Conservation (phyloP, 1,140 invertebrate genomes). For the Bombyx mandarina region DNA sequence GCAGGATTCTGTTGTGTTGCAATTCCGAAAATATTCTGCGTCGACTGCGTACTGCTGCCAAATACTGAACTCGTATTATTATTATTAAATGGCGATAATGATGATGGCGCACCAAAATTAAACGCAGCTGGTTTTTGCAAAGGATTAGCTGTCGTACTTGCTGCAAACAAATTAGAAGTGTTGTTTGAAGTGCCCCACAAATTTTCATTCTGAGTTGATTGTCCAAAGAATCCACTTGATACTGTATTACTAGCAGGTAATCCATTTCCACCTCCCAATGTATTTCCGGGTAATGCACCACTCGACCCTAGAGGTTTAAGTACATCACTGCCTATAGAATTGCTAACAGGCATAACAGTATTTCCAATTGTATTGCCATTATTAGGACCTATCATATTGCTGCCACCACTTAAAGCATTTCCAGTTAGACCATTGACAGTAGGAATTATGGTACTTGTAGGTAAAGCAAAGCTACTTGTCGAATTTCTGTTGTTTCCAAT, state of each 20-base stretch:
- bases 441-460: background rate
- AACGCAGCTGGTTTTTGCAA: slow-evolving; percentile 22
- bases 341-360: too few relatives aligned
- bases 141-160: slow-evolving; percentile 17
- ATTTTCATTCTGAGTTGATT: slow-evolving; percentile 25
- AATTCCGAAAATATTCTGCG: slow-evolving; percentile 7
- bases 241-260: slow-evolving; percentile 10
- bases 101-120: slow-evolving; percentile 17
- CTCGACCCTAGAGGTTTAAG: background rate
- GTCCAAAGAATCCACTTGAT: slow-evolving; percentile 20
- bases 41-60: slow-evolving; percentile 6
- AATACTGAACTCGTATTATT: slow-evolving; percentile 9
- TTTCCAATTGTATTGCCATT: too few relatives aligned
- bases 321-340: too few relatives aligned
- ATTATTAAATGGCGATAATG: slow-evolving; percentile 5
- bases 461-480: slow-evolving; percentile 26
- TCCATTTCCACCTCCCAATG: slow-evolving; percentile 14
- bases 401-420: too few relatives aligned
- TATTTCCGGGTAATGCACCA: slow-evolving; percentile 10
- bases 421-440: too few relatives aligned
- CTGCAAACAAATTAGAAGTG: slow-evolving; percentile 17
- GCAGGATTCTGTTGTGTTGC: slow-evolving; percentile 2
- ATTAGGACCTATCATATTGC: too few relatives aligned
- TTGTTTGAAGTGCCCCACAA: slow-evolving; percentile 19
- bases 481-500: slow-evolving; percentile 15